Conservation (phyloP, 2,888 invertebrate species). For the Latrodectus hesperus region DNA sequence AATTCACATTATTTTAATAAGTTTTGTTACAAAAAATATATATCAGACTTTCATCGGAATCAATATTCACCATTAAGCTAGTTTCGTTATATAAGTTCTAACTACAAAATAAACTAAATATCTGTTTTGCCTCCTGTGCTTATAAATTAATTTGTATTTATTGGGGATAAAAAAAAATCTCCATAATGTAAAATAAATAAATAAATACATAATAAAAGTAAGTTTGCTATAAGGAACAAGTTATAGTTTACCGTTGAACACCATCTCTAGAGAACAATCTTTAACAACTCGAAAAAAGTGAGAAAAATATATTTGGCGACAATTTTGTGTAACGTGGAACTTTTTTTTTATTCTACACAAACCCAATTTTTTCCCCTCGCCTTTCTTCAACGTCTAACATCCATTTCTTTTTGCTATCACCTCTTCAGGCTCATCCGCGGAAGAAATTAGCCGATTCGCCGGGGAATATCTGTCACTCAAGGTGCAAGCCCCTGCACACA, state of each 20-base stretch:
- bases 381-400: neutral
- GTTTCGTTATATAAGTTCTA: too few species aligned
- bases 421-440: slow-evolving; percentile 30
- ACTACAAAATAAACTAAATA: too few species aligned
- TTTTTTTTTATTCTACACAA: neutral
- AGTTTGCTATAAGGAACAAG: neutral
- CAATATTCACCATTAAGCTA: too few species aligned
- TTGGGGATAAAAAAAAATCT: too few species aligned
- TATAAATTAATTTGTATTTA: too few species aligned
- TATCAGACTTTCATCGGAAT: too few species aligned
- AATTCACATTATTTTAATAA: too few species aligned
- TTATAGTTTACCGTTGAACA: slow-evolving; percentile 16
- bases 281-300: neutral
- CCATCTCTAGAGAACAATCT: slow-evolving; percentile 22
- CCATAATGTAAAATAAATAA: too few species aligned
- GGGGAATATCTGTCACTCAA: slow-evolving; percentile 58
- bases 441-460: slow-evolving; percentile 60
- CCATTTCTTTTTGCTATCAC: slow-evolving; percentile 9
- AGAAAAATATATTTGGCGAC: slow-evolving; percentile 1
- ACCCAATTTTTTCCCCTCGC: slow-evolving; percentile 2
- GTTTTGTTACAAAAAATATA: too few species aligned
- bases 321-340: neutral
- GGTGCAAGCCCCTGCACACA: neutral
- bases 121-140: too few species aligned
- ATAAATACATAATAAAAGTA: neutral